These are phyloP conservation scores for Leucoraja erinaceus DNA, from an alignment of 2,113 vertebrate genomes.

Conservation along the genomic window DNA sequence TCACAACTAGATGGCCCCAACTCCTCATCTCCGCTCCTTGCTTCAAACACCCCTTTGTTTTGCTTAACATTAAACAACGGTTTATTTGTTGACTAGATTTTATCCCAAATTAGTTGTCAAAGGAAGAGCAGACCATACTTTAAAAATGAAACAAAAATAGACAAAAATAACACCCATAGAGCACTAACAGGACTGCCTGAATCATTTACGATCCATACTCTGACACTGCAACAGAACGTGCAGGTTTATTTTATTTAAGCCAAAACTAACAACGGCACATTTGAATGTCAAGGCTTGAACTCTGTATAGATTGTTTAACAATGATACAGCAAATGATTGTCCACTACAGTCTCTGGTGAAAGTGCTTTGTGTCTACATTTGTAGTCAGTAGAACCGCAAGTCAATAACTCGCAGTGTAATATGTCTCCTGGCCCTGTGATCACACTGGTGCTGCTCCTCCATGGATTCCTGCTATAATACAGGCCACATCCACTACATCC, in stretches of 20 bases:
- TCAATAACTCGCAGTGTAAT: constrained; percentile 23
- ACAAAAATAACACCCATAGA: background rate
- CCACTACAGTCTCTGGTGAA: constrained; percentile 12
- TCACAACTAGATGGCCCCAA: background rate
- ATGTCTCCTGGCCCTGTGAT: constrained; percentile 29
- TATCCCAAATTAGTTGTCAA: constrained; percentile 8
- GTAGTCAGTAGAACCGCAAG: constrained; percentile 22
- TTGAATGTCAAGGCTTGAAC: constrained; percentile 28
- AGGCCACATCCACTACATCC: background rate
- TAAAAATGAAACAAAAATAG: constrained; percentile 21
- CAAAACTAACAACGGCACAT: constrained; percentile 23
- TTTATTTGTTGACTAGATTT: background rate
- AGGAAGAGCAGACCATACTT: background rate
- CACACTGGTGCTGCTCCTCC: constrained; percentile 15
- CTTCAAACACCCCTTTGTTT: background rate
- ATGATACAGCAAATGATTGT: constrained; percentile 20
- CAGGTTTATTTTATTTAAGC: constrained; percentile 15
- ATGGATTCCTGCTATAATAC: constrained; percentile 25
- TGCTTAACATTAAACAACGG: background rate
- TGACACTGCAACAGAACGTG: background rate
- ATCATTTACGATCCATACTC: constrained; percentile 16
- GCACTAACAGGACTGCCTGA: background rate
- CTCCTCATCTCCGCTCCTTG: background rate
- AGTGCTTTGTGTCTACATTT: constrained; percentile 33
- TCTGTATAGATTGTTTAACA: constrained; percentile 6